Evolutionary conservation across 2,113 vertebrate species (phyloP).

Genomic region (Cyphomyrus plagiostoma): DNA sequence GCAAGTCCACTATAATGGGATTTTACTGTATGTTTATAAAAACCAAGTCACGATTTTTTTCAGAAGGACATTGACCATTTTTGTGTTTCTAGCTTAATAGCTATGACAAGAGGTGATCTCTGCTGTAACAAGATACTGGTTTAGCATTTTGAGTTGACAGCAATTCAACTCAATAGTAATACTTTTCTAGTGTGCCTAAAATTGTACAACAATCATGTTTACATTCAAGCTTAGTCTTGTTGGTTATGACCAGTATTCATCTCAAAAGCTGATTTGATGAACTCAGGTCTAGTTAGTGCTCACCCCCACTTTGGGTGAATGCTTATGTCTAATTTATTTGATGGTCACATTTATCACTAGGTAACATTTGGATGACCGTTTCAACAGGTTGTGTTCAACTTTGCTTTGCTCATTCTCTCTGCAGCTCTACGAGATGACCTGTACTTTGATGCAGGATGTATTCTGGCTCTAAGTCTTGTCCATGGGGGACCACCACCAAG

Average conservation of each 20-base stretch:
- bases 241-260: not conserved
- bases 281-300: not conserved
- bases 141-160: no score
- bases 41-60: not conserved
- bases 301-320: not conserved
- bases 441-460: constrained; percentile 68
- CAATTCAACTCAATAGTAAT: not conserved
- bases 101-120: no score
- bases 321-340: not conserved
- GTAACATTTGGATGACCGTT: not conserved
- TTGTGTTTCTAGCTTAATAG: no score
- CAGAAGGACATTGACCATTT: not conserved
- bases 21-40: not conserved
- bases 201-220: not conserved
- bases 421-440: constrained; percentile 66
- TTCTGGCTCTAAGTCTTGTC: constrained; percentile 72
- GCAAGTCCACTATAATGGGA: no score
- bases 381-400: constrained; percentile 52
- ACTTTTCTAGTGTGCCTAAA: not conserved
- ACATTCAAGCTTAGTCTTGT: not conserved
- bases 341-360: not conserved
- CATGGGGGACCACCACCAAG: constrained; percentile 72
- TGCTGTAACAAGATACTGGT: no score
- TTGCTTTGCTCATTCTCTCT: constrained; percentile 54
- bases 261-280: not conserved